phyloP scores from a whole-genome alignment of 2,888 invertebrate genomes.

The Matsumyia berberina region DNA sequence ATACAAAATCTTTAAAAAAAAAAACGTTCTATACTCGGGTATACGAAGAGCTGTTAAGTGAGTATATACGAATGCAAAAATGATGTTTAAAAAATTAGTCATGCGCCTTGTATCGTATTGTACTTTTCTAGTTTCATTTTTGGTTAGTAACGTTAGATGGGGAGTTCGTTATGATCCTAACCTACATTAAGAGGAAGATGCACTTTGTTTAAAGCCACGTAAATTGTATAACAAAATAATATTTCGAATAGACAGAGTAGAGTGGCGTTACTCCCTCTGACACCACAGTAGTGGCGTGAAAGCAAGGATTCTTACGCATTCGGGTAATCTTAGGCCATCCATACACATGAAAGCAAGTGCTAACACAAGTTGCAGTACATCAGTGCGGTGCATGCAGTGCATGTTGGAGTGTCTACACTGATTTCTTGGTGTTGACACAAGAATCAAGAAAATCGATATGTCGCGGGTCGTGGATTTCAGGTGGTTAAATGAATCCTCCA shows the following conservation, averaged over 20 bases:
- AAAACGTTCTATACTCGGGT: slow-evolving; percentile 36
- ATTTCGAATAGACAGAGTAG: neutral
- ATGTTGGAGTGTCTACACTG: too few relatives aligned
- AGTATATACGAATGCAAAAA: neutral
- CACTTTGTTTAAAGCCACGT: neutral
- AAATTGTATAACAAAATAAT: slow-evolving; percentile 1
- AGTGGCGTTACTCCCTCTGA: too few relatives aligned
- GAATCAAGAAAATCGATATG: too few relatives aligned
- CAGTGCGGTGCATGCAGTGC: too few relatives aligned
- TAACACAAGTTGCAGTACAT: too few relatives aligned
- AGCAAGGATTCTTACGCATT: too few relatives aligned
- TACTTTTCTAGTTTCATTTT: neutral
- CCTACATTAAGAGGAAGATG: neutral
- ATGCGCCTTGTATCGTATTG: slow-evolving; percentile 1
- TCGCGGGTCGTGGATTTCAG: too few relatives aligned
- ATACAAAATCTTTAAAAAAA: slow-evolving; percentile 24
- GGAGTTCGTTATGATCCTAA: neutral
- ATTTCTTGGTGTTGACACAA: too few relatives aligned
- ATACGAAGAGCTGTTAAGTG: slow-evolving; percentile 39
- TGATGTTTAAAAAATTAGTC: slow-evolving; percentile 4
- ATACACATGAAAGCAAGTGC: too few relatives aligned
- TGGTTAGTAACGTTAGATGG: neutral
- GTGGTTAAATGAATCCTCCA: too few relatives aligned
- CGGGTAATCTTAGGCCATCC: too few relatives aligned
- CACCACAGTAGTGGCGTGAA: too few relatives aligned